Percentiles rank a stretch among this genome's conserved stretches.
Evolutionary conservation across 2,888 invertebrate genomes (phyloP).

Genomic region (Agrotis clavis): DNA sequence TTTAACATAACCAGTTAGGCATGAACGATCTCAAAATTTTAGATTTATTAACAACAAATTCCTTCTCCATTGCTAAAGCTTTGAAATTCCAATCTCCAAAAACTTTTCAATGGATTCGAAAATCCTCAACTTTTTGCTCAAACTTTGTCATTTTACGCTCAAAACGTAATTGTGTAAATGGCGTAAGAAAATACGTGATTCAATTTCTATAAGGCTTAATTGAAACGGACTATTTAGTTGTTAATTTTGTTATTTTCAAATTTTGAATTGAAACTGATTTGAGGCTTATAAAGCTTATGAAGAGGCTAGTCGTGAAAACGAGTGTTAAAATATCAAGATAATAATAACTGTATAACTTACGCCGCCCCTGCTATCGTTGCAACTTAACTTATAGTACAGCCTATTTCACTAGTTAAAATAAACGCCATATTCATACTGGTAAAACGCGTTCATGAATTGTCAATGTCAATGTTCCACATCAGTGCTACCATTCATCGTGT

Average conservation of each 20-base stretch:
- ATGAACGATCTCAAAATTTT: slow-evolving; percentile 60
- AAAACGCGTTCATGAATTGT: too few relatives aligned
- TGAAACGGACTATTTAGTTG: slow-evolving; percentile 46
- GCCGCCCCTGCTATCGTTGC: not conserved
- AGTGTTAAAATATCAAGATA: not conserved
- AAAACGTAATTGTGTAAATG: slow-evolving; percentile 63
- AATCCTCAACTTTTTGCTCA: slow-evolving; percentile 62
- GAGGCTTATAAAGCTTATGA: not conserved
- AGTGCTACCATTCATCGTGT: not conserved
- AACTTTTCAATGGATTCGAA: slow-evolving; percentile 64
- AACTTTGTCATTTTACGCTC: slow-evolving; percentile 64
- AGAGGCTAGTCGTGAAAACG: not conserved
- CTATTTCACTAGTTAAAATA: too few relatives aligned
- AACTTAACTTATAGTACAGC: too few relatives aligned
- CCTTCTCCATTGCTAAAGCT: slow-evolving; percentile 44
- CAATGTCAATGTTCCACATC: too few relatives aligned
- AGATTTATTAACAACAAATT: slow-evolving; percentile 64
- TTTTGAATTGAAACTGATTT: slow-evolving; percentile 17
- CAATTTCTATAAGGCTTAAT: slow-evolving; percentile 59
- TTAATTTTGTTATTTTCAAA: slow-evolving; percentile 36
- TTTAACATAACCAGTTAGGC: slow-evolving; percentile 50
- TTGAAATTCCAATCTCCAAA: slow-evolving; percentile 60
- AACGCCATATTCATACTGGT: too few relatives aligned
- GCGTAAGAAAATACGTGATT: slow-evolving; percentile 64
- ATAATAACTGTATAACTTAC: not conserved